Evolutionary conservation across 2,888 invertebrate genomes (phyloP), one percentile per base, ranked within the genome.

Genomic region (Dusona sp.): DNA sequence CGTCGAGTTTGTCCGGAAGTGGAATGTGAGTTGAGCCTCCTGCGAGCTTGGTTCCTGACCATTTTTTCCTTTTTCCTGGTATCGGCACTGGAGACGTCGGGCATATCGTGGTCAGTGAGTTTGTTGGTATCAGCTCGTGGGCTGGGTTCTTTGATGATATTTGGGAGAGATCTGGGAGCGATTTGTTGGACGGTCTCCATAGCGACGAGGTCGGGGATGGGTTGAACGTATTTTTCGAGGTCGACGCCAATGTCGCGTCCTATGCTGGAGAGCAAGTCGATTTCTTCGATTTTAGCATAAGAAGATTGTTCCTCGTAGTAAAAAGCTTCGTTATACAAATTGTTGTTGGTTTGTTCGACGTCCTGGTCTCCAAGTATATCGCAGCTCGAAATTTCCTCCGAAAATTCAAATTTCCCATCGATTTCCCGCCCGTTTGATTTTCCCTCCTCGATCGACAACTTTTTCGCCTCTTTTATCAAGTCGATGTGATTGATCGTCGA

Each of bases 41-140:
- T 93, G 61, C 94, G 93, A 29, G 94, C 94, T 84, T 94, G 94
- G 85, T 95, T 94, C 48, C 93, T 92, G 29, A 92, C 95, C 93
- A 95, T 95, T 89, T 95, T 95, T 89, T 95, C 95, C 90, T 95
- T 95, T 90, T 95, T 95, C 70, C 95, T 94, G 7, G 94, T 94
- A 78, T 95, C 94, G 3, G 93, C 93, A 64, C 94, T 95, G 89
- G 94, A 94, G 0, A 89, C 86, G 38, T 93, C 90, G 79, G 92
- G 83, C 29, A 92, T 85, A 38, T 92, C 88, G 80, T 92, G 84
- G 88, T 94, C 90, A 88, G 93, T 19, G 86, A 94, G 86, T 65
- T 93, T 93, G 74, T 93, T 93, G 3, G 93, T 92, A 68, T 93
- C 93, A 54, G 92, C 91, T 16, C 89, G 85, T 25, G 36, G 65